phyloP scores from a whole-genome alignment of 2,888 invertebrate species.

The Drosophila stalkeri region DNA sequence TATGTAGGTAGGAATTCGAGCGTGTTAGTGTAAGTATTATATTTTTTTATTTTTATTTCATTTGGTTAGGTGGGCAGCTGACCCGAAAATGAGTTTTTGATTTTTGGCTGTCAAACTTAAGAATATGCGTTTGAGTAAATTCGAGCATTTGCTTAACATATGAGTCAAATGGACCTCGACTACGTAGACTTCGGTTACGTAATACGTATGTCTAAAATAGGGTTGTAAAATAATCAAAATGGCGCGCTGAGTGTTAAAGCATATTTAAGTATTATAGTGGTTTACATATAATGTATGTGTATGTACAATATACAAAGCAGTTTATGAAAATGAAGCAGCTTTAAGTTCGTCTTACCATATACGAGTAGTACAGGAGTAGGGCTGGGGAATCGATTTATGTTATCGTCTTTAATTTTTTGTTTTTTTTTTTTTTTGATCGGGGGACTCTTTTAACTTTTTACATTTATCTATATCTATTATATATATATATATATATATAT shows the following conservation, averaged over 20 bases:
- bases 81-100: slow-evolving; percentile 49
- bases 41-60: not conserved
- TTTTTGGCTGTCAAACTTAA: slow-evolving; percentile 66
- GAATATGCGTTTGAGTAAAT: slow-evolving; percentile 53
- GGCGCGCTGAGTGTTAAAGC: slow-evolving; percentile 47
- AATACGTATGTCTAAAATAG: slow-evolving; percentile 23
- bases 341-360: slow-evolving; percentile 32
- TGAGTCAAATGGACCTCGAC: slow-evolving; percentile 16
- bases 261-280: slow-evolving; percentile 49
- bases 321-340: slow-evolving; percentile 60
- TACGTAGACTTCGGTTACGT: not conserved
- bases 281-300: slow-evolving; percentile 44
- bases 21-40: slow-evolving; percentile 7
- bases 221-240: slow-evolving; percentile 29
- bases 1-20: slow-evolving; percentile 16
- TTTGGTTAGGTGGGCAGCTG: slow-evolving; percentile 27
- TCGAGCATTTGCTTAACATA: slow-evolving; percentile 59
- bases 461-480: slow-evolving; percentile 56
- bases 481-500: slow-evolving; percentile 40
- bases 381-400: slow-evolving; percentile 33
- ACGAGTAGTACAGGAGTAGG: slow-evolving; percentile 24
- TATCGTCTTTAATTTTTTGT: not conserved
- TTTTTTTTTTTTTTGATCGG: slow-evolving; percentile 18
- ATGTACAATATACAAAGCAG: slow-evolving; percentile 68
- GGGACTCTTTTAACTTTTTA: slow-evolving; percentile 62